These are phyloP conservation scores for Hoplostethus mediterraneus DNA, from an alignment of 2,797 vertebrate genomes.

Conservation along the genomic window DNA sequence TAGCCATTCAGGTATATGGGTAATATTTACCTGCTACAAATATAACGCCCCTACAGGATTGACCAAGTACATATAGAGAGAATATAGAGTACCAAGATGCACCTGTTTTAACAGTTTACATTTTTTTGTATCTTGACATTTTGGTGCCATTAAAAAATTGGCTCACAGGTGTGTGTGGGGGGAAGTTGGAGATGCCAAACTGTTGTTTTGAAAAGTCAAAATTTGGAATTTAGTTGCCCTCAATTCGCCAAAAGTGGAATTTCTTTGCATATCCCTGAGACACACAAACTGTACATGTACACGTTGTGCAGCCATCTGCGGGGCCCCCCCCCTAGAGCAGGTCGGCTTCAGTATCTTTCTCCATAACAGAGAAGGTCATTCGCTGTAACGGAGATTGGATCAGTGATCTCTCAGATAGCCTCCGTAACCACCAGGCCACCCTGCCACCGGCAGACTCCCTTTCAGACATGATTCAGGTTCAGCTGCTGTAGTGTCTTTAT, in stretches of 20 bases:
- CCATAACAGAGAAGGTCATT: conserved; percentile 26
- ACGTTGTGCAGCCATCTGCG: conserved; percentile 25
- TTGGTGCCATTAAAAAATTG: conserved; percentile 59
- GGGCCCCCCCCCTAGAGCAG: background rate
- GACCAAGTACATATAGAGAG: background rate
- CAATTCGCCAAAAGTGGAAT: background rate
- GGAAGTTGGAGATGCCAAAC: conserved; percentile 68
- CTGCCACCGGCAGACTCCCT: conserved; percentile 2
- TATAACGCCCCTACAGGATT: background rate
- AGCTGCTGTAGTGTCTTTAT: conserved; percentile 10
- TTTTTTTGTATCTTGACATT: conserved; percentile 23
- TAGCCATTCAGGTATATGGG: conserved; percentile 45
- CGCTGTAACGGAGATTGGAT: conserved; percentile 27
- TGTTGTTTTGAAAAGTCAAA: conserved; percentile 16
- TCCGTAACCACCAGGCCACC: conserved; percentile 3
- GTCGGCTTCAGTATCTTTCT: conserved; percentile 13
- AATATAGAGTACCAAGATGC: conserved; percentile 1
- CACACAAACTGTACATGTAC: conserved; percentile 5
- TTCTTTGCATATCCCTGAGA: background rate
- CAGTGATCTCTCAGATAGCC: conserved; percentile 20
- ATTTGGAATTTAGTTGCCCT: background rate
- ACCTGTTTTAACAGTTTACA: conserved; percentile 47
- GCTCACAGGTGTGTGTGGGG: conserved; percentile 31
- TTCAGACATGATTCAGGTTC: conserved; percentile 16
- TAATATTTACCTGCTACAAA: conserved; percentile 63